phyloP scores from a whole-genome alignment of 2,888 invertebrate species.

The Biston betularia region DNA sequence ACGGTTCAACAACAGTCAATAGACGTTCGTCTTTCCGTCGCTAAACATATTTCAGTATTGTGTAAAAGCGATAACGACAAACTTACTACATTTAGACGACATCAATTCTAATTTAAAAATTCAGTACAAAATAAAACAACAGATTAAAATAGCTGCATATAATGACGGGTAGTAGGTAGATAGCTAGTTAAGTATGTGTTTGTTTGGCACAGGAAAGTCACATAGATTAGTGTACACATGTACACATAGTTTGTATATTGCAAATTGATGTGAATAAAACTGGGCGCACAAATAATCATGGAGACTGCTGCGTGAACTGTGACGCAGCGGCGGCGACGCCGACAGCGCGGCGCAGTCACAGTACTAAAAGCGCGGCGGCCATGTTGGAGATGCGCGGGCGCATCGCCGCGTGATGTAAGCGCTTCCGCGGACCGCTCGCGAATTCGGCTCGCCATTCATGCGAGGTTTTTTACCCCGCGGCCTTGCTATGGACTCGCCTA shows the following conservation, averaged over 20 bases:
- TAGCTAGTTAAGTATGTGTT: not conserved
- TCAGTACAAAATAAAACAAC: too few species aligned
- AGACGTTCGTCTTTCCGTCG: not conserved
- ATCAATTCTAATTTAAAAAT: too few species aligned
- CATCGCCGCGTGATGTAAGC: slow-evolving; percentile 66
- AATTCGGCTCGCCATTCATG: slow-evolving; percentile 79
- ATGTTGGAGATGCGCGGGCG: slow-evolving; percentile 55
- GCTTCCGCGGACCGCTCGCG: slow-evolving; percentile 67
- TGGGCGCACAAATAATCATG: slow-evolving; percentile 7
- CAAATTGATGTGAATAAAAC: slow-evolving; percentile 16
- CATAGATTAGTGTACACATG: not conserved
- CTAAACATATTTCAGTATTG: not conserved
- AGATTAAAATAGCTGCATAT: too few species aligned
- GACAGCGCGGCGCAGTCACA: slow-evolving; percentile 43
- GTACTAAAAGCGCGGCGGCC: slow-evolving; percentile 43
- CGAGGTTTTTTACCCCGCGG: slow-evolving; percentile 73
- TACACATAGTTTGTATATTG: slow-evolving; percentile 2
- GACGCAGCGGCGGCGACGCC: slow-evolving; percentile 47
- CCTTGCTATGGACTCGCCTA: slow-evolving; percentile 73
- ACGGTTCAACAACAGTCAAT: slow-evolving; percentile 32
- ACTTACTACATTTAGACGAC: too few species aligned
- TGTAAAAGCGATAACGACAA: too few species aligned
- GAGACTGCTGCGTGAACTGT: slow-evolving; percentile 19
- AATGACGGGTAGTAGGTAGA: too few species aligned
- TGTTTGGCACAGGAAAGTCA: slow-evolving; percentile 4